These are phyloP conservation scores for Trachurus trachurus DNA, from an alignment of 2,797 vertebrate species.

Conservation along the genomic window DNA sequence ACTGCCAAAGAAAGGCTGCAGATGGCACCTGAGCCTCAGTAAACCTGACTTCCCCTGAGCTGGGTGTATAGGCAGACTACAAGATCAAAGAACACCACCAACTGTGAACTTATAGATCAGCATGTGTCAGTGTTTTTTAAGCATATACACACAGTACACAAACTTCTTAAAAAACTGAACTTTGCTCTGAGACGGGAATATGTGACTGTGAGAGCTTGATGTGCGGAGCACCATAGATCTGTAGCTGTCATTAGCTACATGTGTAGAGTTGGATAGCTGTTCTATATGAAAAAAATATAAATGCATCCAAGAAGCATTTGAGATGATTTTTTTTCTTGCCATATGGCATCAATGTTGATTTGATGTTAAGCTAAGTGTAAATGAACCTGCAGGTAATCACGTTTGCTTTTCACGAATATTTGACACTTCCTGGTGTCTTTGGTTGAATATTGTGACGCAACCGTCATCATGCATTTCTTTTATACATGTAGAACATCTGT, in stretches of 20 bases:
- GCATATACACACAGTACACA: too few relatives aligned
- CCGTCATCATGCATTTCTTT: background rate
- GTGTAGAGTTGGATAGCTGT: background rate
- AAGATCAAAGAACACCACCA: background rate
- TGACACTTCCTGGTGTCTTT: background rate
- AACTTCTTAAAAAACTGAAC: background rate
- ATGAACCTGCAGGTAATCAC: background rate
- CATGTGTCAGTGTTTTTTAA: background rate
- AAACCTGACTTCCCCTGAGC: background rate
- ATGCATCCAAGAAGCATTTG: background rate
- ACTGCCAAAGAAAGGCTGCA: background rate
- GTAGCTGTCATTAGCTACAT: background rate
- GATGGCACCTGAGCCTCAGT: background rate
- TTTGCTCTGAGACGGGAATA: background rate
- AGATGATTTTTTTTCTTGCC: background rate
- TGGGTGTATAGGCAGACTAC: too few relatives aligned
- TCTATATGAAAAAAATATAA: background rate
- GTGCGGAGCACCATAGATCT: background rate
- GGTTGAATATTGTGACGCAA: background rate
- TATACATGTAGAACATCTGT: conserved; percentile 12
- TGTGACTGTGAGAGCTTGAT: background rate
- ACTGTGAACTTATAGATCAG: background rate
- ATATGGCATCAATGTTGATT: background rate
- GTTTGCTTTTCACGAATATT: background rate
- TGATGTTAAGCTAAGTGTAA: background rate